These are phyloP conservation scores for Nothoprocta pentlandii DNA, from an alignment of 2,113 vertebrate genomes.

Conservation along the genomic window DNA sequence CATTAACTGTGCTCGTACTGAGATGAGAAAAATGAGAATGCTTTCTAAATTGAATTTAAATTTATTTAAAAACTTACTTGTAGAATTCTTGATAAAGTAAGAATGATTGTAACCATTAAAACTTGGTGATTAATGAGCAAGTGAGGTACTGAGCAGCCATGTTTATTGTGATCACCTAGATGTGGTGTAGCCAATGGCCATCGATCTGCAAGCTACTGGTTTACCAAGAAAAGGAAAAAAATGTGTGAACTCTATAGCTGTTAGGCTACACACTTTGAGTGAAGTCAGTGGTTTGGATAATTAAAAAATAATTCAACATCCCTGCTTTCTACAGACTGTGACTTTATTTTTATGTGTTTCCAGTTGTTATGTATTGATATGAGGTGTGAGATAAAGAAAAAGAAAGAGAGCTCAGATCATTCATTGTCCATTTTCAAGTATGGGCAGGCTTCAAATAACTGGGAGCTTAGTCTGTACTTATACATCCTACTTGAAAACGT, in stretches of 20 bases:
- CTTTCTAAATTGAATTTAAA: not conserved
- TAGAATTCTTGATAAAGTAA: not conserved
- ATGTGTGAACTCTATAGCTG: not conserved
- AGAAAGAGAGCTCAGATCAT: constrained; percentile 2
- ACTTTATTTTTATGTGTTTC: not conserved
- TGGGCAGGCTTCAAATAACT: not conserved
- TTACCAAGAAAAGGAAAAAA: not conserved
- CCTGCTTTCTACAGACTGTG: not conserved
- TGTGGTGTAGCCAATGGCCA: not conserved
- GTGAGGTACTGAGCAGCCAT: not conserved
- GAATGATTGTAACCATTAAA: not conserved
- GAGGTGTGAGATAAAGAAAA: constrained; percentile 21
- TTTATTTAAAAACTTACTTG: not conserved
- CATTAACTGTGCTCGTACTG: not conserved
- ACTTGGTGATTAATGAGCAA: accelerated
- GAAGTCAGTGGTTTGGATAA: not conserved
- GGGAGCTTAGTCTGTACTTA: constrained; percentile 1
- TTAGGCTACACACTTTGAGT: not conserved
- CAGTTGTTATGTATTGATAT: not conserved
- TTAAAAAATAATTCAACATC: not conserved
- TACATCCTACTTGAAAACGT: constrained; percentile 15
- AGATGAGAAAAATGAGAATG: not conserved
- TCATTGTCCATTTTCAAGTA: not conserved
- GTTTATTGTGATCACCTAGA: not conserved
- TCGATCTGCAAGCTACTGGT: accelerated